phyloP scores from a whole-genome alignment of 2,888 invertebrate genomes.

The Plagodis pulveraria region DNA sequence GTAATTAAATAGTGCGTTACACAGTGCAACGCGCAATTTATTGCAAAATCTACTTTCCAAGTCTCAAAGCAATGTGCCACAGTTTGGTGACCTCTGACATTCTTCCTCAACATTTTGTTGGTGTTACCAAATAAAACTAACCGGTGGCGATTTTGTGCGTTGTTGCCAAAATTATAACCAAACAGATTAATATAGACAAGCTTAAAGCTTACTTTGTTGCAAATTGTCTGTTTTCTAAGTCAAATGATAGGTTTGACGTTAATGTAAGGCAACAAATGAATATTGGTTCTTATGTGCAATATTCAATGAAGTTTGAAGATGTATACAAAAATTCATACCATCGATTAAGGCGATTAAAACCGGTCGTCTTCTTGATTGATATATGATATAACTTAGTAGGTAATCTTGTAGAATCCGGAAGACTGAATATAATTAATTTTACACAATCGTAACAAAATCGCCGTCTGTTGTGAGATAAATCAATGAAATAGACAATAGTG shows the following conservation, averaged over 20 bases:
- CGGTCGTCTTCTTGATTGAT: not conserved
- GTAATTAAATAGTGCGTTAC: no score
- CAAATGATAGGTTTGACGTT: no score
- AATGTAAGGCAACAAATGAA: no score
- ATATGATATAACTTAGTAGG: slow-evolving; percentile 11
- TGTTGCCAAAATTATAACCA: slow-evolving; percentile 4
- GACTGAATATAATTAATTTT: slow-evolving; percentile 25
- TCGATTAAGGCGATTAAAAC: not conserved
- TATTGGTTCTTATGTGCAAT: no score
- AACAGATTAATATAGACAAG: not conserved
- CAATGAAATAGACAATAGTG: slow-evolving; percentile 1
- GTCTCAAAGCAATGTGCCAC: slow-evolving; percentile 46
- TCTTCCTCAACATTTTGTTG: not conserved
- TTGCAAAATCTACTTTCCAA: slow-evolving; percentile 3
- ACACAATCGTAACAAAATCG: slow-evolving; percentile 39
- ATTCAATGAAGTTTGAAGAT: no score
- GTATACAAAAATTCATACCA: not conserved
- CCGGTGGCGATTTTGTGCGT: slow-evolving; percentile 41
- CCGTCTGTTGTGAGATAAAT: slow-evolving; percentile 22
- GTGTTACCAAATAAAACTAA: not conserved
- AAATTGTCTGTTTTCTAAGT: no score
- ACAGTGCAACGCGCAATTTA: not conserved
- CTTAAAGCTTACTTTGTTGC: not conserved
- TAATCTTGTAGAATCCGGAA: slow-evolving; percentile 9
- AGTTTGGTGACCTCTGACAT: slow-evolving; percentile 50